phyloP scores from a whole-genome alignment of 2,888 invertebrate species.

The Netelia inedita region DNA sequence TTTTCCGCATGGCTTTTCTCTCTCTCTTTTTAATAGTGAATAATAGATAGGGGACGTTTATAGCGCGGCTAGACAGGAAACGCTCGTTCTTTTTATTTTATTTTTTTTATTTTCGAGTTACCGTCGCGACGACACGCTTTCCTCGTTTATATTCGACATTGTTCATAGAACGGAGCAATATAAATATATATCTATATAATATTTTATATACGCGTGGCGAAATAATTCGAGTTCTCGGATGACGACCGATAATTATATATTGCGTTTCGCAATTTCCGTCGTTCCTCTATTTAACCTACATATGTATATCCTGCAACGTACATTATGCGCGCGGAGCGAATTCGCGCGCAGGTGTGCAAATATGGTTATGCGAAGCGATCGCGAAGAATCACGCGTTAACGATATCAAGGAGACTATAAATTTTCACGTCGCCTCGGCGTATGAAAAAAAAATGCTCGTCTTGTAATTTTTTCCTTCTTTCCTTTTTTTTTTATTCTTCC shows the following conservation, averaged over 20 bases:
- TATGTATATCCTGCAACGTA: conserved; percentile 12
- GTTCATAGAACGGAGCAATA: background rate
- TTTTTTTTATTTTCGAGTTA: conserved; percentile 14
- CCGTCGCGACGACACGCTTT: conserved; percentile 46
- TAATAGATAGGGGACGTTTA: conserved; percentile 19
- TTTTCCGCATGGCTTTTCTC: conserved; percentile 1
- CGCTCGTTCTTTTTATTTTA: conserved; percentile 30
- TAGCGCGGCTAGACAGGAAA: conserved; percentile 60
- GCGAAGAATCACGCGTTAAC: background rate
- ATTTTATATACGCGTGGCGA: conserved; percentile 26
- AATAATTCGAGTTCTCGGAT: conserved; percentile 59
- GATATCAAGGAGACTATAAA: background rate
- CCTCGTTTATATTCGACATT: conserved; percentile 32
- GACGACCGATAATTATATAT: conserved; percentile 69
- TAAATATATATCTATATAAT: background rate
- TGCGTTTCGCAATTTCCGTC: conserved; percentile 78
- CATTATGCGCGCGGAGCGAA: conserved; percentile 14
- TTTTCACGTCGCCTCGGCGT: background rate
- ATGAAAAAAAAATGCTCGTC: background rate
- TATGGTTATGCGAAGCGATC: conserved; percentile 19
- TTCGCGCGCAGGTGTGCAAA: conserved; percentile 9
- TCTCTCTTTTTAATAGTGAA: conserved; percentile 2
- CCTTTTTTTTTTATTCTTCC: too few species aligned
- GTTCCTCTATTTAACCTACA: conserved; percentile 16
- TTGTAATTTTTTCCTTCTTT: background rate